Evolutionary conservation across 2,797 vertebrate species (phyloP).

Genomic region (Falco rusticolus): DNA sequence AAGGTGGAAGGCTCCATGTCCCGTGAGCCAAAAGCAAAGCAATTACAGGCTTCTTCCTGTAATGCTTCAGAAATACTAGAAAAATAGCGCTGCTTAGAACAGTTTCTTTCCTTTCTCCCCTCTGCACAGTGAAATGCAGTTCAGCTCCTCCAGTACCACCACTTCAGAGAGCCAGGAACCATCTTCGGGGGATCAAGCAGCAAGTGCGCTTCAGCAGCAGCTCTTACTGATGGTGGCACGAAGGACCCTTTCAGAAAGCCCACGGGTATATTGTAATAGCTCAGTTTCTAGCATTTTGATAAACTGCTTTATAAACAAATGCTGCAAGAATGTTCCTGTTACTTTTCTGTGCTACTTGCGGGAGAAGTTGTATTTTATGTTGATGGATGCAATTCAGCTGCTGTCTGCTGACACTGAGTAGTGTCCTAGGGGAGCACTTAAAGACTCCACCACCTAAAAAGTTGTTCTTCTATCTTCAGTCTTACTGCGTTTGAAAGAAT

Average conservation of each 20-base stretch:
- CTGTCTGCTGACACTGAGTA: background rate
- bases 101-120: background rate
- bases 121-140: slow-evolving; percentile 71
- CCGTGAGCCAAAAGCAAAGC: background rate
- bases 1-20: background rate
- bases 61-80: background rate
- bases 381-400: background rate
- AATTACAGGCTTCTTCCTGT: background rate
- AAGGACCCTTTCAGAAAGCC: slow-evolving; percentile 75
- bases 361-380: slow-evolving; percentile 2
- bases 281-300: background rate
- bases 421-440: background rate
- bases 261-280: slow-evolving; percentile 64
- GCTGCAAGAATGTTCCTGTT: background rate
- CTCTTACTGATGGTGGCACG: slow-evolving; percentile 78
- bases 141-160: slow-evolving; percentile 76
- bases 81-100: background rate
- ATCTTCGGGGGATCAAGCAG: slow-evolving; percentile 72
- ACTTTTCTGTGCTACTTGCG: background rate
- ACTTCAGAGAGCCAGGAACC: slow-evolving; percentile 78
- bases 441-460: background rate
- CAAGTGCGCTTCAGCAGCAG: slow-evolving; percentile 76
- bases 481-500: background rate
- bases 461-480: background rate
- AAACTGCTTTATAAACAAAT: background rate